phyloP scores from a whole-genome alignment of 2,113 vertebrate genomes.

The Chrysochloris asiatica region DNA sequence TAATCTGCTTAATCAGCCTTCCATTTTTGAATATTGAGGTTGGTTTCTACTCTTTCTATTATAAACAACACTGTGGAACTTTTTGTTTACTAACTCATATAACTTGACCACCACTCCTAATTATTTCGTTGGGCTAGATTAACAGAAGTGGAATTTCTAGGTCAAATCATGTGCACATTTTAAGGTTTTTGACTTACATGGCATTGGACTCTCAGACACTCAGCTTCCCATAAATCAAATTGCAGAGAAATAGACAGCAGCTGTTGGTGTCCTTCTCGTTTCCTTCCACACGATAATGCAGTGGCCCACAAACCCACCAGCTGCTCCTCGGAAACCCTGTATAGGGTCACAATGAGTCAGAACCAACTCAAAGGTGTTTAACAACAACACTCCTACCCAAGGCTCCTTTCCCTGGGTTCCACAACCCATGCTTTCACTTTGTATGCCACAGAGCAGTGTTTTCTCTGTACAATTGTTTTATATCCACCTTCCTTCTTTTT shows the following conservation, averaged over 20 bases:
- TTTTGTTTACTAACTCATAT: background rate
- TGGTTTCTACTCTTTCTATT: background rate
- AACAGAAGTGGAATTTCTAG: conserved; percentile 2
- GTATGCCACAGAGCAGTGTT: background rate
- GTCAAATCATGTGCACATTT: background rate
- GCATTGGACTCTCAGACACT: background rate
- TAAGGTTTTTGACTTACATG: background rate
- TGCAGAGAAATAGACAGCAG: background rate
- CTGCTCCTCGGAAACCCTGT: no score
- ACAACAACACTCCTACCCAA: background rate
- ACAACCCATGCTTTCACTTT: rapidly evolving
- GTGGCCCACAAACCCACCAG: no score
- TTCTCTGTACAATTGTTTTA: background rate
- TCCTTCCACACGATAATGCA: no score
- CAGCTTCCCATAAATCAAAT: background rate
- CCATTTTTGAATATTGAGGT: background rate
- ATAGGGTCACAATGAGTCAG: no score
- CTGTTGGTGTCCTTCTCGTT: no score
- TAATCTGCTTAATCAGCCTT: background rate
- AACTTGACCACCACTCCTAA: background rate
- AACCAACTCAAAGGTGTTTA: no score
- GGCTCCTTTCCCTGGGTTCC: background rate
- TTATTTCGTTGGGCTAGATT: background rate
- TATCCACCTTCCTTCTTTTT: background rate
- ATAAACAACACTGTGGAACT: background rate